Evolutionary conservation across 2,797 vertebrate species (phyloP).

Genomic region (Leptatherina wallacei): DNA sequence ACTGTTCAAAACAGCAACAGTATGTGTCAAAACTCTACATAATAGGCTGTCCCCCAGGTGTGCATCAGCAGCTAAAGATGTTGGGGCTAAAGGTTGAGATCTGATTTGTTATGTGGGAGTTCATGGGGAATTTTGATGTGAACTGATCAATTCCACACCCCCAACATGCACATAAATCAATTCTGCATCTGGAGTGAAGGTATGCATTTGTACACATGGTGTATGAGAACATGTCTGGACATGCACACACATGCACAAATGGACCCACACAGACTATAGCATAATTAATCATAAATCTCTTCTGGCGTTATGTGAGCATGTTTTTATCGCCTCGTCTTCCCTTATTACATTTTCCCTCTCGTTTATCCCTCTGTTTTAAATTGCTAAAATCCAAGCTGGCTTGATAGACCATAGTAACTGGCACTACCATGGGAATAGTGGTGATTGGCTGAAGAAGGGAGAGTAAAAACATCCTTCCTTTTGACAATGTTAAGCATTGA

Average conservation of each 20-base stretch:
- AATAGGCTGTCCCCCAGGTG: constrained; percentile 76
- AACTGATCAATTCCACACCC: constrained; percentile 86
- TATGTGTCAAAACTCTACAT: constrained; percentile 70
- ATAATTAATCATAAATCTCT: constrained; percentile 80
- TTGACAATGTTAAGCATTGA: constrained; percentile 91
- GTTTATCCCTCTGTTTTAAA: constrained; percentile 59
- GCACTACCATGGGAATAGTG: constrained; percentile 57
- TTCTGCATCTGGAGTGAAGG: constrained; percentile 78
- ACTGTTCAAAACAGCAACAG: constrained; percentile 71
- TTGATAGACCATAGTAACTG: constrained; percentile 84
- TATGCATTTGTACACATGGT: constrained; percentile 27
- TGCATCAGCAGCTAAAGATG: constrained; percentile 83
- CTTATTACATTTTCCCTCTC: constrained; percentile 45
- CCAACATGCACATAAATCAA: constrained; percentile 85
- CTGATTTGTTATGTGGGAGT: constrained; percentile 84
- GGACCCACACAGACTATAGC: constrained; percentile 60
- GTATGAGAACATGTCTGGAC: constrained; percentile 21
- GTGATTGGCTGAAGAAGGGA: constrained; percentile 46
- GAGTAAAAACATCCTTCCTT: constrained; percentile 79
- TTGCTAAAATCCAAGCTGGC: constrained; percentile 73
- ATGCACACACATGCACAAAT: constrained; percentile 59
- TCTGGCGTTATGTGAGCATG: constrained; percentile 73
- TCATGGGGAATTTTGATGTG: constrained; percentile 85
- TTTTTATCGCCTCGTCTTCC: constrained; percentile 75
- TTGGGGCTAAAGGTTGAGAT: constrained; percentile 80